These are phyloP conservation scores for Upupa epops DNA, from an alignment of 2,113 vertebrate species.

Conservation along the genomic window DNA sequence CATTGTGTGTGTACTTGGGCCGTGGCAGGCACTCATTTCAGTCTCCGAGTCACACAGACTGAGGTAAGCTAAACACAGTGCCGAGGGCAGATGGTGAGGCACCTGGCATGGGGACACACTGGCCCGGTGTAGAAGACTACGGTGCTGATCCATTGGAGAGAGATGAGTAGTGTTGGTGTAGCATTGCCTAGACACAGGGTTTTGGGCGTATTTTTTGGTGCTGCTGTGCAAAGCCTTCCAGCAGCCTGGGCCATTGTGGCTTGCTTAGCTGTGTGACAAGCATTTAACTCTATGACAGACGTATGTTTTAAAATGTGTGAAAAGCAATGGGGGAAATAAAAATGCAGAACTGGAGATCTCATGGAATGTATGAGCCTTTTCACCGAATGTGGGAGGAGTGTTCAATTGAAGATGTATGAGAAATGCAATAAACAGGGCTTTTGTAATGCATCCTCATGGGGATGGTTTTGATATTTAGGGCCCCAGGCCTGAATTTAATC, in stretches of 20 bases:
- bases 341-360: neutral
- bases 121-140: neutral
- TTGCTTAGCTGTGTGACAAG: neutral
- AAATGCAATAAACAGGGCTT: neutral
- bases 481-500: neutral
- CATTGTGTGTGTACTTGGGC: neutral
- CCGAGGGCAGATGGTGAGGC: neutral
- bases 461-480: neutral
- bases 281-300: neutral
- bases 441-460: neutral
- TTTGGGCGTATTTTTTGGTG: fast-evolving
- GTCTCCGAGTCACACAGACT: fast-evolving
- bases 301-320: neutral
- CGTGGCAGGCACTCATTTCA: neutral
- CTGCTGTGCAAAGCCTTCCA: fast-evolving
- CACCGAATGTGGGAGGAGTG: neutral
- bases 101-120: neutral
- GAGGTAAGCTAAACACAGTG: neutral
- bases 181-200: neutral
- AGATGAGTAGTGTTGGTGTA: neutral
- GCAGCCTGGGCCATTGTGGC: neutral
- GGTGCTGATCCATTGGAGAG: neutral
- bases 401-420: neutral
- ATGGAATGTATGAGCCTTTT: neutral
- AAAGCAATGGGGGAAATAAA: neutral